Conservation (phyloP, 2,113 vertebrate genomes). For the Apodemus sylvaticus region DNA sequence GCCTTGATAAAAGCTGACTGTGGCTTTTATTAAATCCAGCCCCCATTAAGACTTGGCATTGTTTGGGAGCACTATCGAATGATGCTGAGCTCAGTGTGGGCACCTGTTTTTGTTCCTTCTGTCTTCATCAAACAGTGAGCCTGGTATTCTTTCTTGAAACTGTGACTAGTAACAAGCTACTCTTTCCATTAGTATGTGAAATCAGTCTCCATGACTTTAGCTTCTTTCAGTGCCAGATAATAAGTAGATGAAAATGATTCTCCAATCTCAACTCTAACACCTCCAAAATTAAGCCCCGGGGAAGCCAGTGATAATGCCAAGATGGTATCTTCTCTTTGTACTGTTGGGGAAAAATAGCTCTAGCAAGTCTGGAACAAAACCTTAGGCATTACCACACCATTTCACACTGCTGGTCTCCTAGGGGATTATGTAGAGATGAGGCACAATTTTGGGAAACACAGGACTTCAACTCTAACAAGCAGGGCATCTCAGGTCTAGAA, state of each 20-base stretch:
- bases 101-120: constrained; percentile 24
- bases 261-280: neutral
- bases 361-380: neutral
- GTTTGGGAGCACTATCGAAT: constrained; percentile 60
- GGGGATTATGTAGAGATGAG: neutral
- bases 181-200: constrained; percentile 37
- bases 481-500: neutral
- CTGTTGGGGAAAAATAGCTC: constrained; percentile 8
- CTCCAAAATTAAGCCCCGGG: constrained; percentile 49
- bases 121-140: constrained; percentile 42
- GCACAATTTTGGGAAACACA: neutral
- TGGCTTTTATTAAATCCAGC: constrained; percentile 59
- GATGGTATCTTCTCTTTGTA: constrained; percentile 6
- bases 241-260: constrained; percentile 53
- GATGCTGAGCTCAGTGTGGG: constrained; percentile 67
- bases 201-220: constrained; percentile 16
- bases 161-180: neutral
- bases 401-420: neutral
- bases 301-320: constrained; percentile 3
- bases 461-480: neutral
- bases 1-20: constrained; percentile 76
- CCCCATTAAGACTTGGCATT: constrained; percentile 73
- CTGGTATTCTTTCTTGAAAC: neutral
- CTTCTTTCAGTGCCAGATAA: constrained; percentile 17
- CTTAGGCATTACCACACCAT: neutral